phyloP scores from a whole-genome alignment of 2,888 invertebrate genomes.

The Mylabris sibirica region DNA sequence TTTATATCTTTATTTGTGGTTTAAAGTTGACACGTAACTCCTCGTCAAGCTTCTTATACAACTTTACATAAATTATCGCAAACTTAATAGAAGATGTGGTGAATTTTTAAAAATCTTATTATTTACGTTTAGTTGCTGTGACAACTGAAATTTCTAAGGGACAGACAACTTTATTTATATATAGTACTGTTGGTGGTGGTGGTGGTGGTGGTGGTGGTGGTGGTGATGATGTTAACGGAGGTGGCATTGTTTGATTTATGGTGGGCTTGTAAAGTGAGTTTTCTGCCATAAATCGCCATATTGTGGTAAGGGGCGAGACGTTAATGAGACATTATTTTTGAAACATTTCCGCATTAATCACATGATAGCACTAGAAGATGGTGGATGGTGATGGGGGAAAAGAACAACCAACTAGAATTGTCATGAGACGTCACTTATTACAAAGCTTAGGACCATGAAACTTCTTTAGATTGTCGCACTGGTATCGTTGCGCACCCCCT shows the following conservation, averaged over 20 bases:
- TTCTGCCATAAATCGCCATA: slow-evolving; percentile 55
- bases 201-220: too few species aligned
- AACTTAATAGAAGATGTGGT: slow-evolving; percentile 44
- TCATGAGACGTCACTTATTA: slow-evolving; percentile 39
- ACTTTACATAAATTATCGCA: slow-evolving; percentile 47
- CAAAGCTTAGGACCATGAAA: slow-evolving; percentile 35
- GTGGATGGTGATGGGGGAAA: not conserved
- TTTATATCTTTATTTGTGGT: slow-evolving; percentile 18
- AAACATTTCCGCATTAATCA: slow-evolving; percentile 57
- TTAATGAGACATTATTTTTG: slow-evolving; percentile 60
- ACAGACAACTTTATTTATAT: slow-evolving; percentile 10
- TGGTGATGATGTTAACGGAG: slow-evolving; percentile 19
- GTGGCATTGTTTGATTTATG: slow-evolving; percentile 52
- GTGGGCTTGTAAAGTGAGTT: slow-evolving; percentile 52
- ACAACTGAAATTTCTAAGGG: slow-evolving; percentile 43
- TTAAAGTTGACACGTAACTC: slow-evolving; percentile 15
- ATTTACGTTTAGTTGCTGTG: slow-evolving; percentile 54
- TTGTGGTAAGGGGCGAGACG: slow-evolving; percentile 50
- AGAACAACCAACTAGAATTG: slow-evolving; percentile 26
- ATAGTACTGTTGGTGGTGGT: not conserved
- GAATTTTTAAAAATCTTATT: slow-evolving; percentile 48
- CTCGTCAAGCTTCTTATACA: slow-evolving; percentile 36
- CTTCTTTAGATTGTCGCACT: too few species aligned
- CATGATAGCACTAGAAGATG: slow-evolving; percentile 37
- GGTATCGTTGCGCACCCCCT: too few species aligned